Evolutionary conservation across 2,113 vertebrate genomes (phyloP).

Genomic region (Anthoscopus minutus): DNA sequence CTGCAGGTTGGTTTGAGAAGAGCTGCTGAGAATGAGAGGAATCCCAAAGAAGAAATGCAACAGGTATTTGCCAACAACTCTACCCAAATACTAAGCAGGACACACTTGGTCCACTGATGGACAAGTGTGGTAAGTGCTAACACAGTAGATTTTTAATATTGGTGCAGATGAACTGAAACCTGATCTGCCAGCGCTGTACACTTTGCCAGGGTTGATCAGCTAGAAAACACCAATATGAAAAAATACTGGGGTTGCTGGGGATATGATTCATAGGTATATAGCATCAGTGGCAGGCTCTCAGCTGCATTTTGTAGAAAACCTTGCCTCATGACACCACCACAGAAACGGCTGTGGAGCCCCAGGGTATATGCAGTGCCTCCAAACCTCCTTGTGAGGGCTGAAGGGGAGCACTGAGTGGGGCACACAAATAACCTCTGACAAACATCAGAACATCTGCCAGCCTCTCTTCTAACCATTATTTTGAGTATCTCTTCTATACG

Average conservation of each 20-base stretch:
- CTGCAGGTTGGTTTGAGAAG: neutral
- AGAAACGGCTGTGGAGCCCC: neutral
- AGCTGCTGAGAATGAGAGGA: neutral
- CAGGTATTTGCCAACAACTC: neutral
- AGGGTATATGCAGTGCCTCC: neutral
- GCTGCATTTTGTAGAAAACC: neutral
- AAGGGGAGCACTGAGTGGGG: fast-evolving
- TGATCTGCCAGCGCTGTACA: neutral
- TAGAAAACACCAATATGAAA: neutral
- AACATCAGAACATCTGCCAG: neutral
- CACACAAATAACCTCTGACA: neutral
- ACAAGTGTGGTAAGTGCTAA: neutral
- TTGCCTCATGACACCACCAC: neutral
- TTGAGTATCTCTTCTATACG: neutral
- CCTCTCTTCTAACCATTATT: neutral
- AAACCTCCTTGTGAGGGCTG: fast-evolving
- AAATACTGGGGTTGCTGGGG: neutral
- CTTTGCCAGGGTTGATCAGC: neutral
- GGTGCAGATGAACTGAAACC: neutral
- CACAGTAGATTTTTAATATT: neutral
- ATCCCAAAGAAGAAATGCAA: neutral
- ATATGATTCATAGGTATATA: neutral
- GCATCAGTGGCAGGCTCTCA: fast-evolving
- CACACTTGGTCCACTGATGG: neutral
- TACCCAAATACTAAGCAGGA: neutral